Percentiles rank a stretch among this genome's conserved stretches.
phyloP scores from a whole-genome alignment of 2,797 vertebrate species.

The Lophura swinhoii region DNA sequence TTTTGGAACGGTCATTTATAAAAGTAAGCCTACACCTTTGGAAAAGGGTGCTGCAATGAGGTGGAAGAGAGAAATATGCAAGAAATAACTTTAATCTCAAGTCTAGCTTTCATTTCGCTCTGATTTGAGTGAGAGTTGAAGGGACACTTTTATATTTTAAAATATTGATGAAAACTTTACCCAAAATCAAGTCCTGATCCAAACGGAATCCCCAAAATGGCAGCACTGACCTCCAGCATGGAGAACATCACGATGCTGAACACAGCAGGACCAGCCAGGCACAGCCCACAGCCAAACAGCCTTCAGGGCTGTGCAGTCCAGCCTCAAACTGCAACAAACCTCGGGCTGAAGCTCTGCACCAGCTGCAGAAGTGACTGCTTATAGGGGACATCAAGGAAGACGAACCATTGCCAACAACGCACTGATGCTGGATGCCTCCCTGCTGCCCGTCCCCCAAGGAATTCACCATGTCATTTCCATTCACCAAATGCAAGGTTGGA shows the following conservation, averaged over 20 bases:
- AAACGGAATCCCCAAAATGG: rapidly evolving
- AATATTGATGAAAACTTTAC: neutral
- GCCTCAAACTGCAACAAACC: neutral
- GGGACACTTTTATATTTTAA: neutral
- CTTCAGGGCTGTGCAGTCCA: neutral
- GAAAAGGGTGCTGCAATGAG: rapidly evolving
- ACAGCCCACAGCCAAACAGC: neutral
- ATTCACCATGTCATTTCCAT: neutral
- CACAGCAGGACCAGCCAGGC: neutral
- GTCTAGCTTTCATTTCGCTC: neutral
- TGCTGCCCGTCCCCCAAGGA: neutral
- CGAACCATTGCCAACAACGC: too few species aligned
- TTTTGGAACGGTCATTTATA: rapidly evolving
- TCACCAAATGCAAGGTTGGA: neutral
- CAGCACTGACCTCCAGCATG: neutral
- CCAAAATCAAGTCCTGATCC: neutral
- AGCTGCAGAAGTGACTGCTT: neutral
- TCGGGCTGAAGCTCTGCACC: neutral
- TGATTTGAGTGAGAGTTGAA: neutral
- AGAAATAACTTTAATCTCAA: too few species aligned
- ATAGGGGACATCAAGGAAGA: neutral
- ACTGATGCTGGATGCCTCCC: too few species aligned
- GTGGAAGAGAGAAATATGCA: rapidly evolving
- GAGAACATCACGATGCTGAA: neutral
- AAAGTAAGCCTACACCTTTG: neutral